Evolutionary conservation across 2,797 vertebrate genomes (phyloP), one percentile per base, ranked within the genome.

Genomic region (Centroberyx gerrardi): DNA sequence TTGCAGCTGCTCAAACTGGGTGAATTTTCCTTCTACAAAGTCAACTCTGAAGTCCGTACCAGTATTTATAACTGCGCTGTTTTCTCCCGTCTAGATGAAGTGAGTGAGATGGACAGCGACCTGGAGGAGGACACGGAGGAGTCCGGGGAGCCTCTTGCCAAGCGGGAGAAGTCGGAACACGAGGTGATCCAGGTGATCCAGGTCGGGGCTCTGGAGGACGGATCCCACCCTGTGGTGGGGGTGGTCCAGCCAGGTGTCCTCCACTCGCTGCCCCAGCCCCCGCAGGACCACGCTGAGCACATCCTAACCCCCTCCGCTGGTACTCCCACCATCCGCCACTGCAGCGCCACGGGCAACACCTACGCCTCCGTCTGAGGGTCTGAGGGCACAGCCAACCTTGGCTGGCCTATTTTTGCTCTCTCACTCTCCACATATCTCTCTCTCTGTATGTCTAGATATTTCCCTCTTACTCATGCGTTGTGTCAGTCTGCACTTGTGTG

Each of bases 321-420:
- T 59, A 96, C 97, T 59, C 97, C 97, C 92, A 98, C 96, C 93
- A 99, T 99, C 90, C 95, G 98, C 89, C 98, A 98, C 88, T 99
- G 98, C 96, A 96, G 97, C 89, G 86, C 97, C 78, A 96, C 97
- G 17, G 98, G 97, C 90, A 99, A 98, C 90, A 98, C 97, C 48
- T 98, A 99, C 49, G 97, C 97, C 87, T 97, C 98, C 2, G 98
- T 99, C 84, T 99, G 93, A 96, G 80, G 55, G 69, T 80, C 79
- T 9, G 62, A 64, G 68, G 71, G 49, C 83, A 44, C 38, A 29
- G 78, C 84, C 18, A 2, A 74, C 70, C 27, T 40, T 15, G 66
- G 68, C 73, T 61, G 78, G 67, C 71, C 71, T 64, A 5, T 73
- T 74, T 68, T 80, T 58, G 59, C 84, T 59, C 52, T 68, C 73